Evolutionary conservation across 2,888 invertebrate species (phyloP).

Genomic region (Ormyrus thymus): DNA sequence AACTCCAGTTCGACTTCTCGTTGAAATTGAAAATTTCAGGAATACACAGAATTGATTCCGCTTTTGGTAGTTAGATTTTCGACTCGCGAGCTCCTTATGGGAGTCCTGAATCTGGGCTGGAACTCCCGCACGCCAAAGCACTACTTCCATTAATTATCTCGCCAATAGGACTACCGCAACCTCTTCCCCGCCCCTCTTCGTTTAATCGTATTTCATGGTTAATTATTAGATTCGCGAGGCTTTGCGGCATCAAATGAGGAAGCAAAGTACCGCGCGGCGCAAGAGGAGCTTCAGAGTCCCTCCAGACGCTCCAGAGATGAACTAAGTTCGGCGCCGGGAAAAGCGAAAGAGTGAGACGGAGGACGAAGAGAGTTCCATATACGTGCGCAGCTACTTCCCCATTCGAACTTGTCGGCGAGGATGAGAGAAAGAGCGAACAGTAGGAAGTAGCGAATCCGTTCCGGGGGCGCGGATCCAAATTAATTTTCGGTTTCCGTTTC

Average conservation of each 20-base stretch:
- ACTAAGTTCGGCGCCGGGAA: constrained; percentile 12
- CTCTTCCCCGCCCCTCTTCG: constrained; percentile 5
- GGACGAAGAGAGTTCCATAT: background rate
- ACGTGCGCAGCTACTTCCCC: constrained; percentile 64
- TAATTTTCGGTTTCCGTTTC: constrained; percentile 69
- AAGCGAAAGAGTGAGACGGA: background rate
- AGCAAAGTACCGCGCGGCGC: constrained; percentile 34
- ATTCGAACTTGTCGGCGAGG: constrained; percentile 53
- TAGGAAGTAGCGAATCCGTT: constrained; percentile 34
- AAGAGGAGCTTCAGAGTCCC: background rate
- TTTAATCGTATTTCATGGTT: constrained; percentile 59
- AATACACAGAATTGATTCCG: too few relatives aligned
- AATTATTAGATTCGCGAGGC: constrained; percentile 63
- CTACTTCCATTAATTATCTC: constrained; percentile 43
- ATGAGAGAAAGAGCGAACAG: background rate
- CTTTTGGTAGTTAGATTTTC: background rate
- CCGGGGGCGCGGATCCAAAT: constrained; percentile 61
- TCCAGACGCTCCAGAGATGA: background rate
- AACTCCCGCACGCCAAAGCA: background rate
- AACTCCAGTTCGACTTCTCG: too few relatives aligned
- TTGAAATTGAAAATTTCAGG: too few relatives aligned
- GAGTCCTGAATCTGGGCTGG: background rate
- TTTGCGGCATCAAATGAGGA: constrained; percentile 57
- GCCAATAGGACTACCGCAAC: constrained; percentile 10
- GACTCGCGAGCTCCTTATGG: too few relatives aligned